A percentile compares a stretch with the other conserved stretches of the same genome.
phyloP scores from a whole-genome alignment of 2,113 vertebrate species.

The zebrafish (Danio rerio) region DNA sequence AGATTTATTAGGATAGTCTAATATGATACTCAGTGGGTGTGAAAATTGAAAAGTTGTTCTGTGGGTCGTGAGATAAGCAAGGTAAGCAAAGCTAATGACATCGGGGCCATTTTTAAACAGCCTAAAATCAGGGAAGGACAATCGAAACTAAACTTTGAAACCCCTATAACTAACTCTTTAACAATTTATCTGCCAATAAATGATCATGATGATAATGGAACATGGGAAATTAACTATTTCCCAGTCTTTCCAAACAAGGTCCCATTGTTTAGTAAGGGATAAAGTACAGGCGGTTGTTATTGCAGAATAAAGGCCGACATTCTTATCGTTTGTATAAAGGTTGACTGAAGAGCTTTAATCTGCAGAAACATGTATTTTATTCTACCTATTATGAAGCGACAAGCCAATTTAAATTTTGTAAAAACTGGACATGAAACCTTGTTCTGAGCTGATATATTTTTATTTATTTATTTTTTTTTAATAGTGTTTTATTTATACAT shows the following conservation, averaged over 20 bases:
- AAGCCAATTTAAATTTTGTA: no score
- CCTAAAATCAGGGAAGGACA: not conserved
- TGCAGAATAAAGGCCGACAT: no score
- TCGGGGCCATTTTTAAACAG: not conserved
- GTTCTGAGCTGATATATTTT: no score
- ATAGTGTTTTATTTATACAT: no score
- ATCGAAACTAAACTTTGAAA: not conserved
- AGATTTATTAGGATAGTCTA: slow-evolving; percentile 23
- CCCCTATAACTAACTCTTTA: not conserved
- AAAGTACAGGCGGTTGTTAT: no score
- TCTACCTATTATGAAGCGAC: no score
- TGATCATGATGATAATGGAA: not conserved
- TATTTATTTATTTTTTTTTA: no score
- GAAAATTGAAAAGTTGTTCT: slow-evolving; percentile 5
- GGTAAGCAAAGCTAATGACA: not conserved
- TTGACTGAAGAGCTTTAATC: no score
- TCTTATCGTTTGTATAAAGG: no score
- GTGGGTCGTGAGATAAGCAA: slow-evolving; percentile 3
- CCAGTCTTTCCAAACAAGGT: not conserved
- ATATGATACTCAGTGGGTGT: not conserved
- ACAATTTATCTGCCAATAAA: not conserved
- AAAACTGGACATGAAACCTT: no score
- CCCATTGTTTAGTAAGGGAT: no score
- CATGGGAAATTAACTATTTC: not conserved
- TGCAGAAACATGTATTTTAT: no score